Conservation (phyloP, 2,888 invertebrate species). For the Spatulosminthurus flaviceps region DNA sequence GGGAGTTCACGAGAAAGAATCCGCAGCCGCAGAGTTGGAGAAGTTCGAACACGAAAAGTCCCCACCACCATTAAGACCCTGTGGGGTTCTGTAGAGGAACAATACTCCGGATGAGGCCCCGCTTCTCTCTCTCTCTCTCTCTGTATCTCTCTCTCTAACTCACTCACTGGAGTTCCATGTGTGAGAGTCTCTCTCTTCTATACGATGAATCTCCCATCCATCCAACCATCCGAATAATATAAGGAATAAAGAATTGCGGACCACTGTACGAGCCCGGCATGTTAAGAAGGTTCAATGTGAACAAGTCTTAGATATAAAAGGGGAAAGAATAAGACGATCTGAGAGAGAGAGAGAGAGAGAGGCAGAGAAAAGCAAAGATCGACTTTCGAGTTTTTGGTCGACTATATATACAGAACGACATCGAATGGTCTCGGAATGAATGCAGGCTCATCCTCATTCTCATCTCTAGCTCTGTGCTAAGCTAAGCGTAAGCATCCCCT, state of each 20-base stretch:
- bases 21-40: slow-evolving; percentile 3
- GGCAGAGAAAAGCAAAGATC: background rate
- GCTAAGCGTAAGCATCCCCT: slow-evolving; percentile 31
- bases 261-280: background rate
- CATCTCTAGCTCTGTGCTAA: background rate
- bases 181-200: slow-evolving; percentile 7
- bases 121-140: background rate
- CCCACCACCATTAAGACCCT: slow-evolving; percentile 31
- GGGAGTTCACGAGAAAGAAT: slow-evolving; percentile 7
- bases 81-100: slow-evolving; percentile 19
- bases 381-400: background rate
- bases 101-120: slow-evolving; percentile 23
- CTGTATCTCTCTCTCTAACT: background rate
- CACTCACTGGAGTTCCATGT: background rate
- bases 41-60: slow-evolving; percentile 22
- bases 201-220: slow-evolving; percentile 25
- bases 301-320: background rate
- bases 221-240: slow-evolving; percentile 29
- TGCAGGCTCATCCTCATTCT: slow-evolving; percentile 18
- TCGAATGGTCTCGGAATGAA: slow-evolving; percentile 12
- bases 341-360: slow-evolving; percentile 5
- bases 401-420: slow-evolving; percentile 12
- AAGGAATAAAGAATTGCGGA: slow-evolving; percentile 27
- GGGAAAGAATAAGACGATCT: slow-evolving; percentile 3
- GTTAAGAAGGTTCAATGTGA: background rate